phyloP scores from a whole-genome alignment of 2,113 vertebrate genomes.

The Barnardius zonarius region DNA sequence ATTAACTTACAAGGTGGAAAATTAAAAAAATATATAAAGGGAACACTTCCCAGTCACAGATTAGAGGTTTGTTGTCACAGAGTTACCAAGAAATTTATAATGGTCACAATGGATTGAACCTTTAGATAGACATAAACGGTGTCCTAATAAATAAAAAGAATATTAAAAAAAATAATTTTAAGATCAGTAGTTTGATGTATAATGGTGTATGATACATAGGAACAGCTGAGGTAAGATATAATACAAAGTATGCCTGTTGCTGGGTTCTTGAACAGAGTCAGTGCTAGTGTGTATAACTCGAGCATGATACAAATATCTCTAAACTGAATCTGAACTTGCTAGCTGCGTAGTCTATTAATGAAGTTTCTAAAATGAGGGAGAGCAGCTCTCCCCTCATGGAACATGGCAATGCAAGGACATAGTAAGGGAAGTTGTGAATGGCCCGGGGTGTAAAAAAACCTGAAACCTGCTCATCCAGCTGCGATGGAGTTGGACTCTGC shows the following conservation, averaged over 20 bases:
- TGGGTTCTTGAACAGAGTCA: background rate
- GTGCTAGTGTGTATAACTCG: rapidly evolving
- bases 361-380: background rate
- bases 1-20: background rate
- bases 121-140: background rate
- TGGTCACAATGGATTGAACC: background rate
- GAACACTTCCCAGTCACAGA: background rate
- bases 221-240: background rate
- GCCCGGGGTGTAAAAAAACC: background rate
- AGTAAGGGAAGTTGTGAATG: background rate
- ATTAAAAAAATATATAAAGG: background rate
- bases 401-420: background rate
- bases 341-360: background rate
- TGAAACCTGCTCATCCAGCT: background rate
- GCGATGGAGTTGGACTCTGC: background rate
- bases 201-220: background rate
- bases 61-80: background rate
- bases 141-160: background rate
- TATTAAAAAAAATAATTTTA: background rate
- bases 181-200: background rate
- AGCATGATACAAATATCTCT: background rate
- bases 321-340: background rate
- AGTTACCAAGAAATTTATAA: background rate
- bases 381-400: background rate
- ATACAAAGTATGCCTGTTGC: background rate